phyloP scores from a whole-genome alignment of 2,797 vertebrate species.

The Brachymystax lenok region DNA sequence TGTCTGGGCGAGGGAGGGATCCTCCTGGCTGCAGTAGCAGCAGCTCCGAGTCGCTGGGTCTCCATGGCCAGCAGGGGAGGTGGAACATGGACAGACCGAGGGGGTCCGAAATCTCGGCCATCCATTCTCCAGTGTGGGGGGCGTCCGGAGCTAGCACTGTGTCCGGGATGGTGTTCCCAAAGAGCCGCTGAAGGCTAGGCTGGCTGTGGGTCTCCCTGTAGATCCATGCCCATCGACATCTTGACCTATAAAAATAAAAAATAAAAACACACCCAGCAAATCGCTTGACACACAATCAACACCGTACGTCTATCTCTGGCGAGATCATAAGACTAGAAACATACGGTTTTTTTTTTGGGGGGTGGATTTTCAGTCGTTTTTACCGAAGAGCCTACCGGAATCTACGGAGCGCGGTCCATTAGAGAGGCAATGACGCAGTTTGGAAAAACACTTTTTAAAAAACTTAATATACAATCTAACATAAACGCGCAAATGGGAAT shows the following conservation, averaged over 20 bases:
- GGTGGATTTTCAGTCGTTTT: slow-evolving; percentile 19
- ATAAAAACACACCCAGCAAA: slow-evolving; percentile 33
- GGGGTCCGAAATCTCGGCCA: slow-evolving; percentile 96
- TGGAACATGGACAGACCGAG: slow-evolving; percentile 90
- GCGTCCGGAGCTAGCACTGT: slow-evolving; percentile 72
- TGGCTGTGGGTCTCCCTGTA: slow-evolving; percentile 74
- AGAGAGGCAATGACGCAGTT: slow-evolving; percentile 74
- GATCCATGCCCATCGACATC: slow-evolving; percentile 76
- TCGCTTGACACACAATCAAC: slow-evolving; percentile 38
- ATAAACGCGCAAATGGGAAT: not conserved
- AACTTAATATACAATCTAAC: slow-evolving; percentile 16
- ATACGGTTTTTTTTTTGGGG: slow-evolving; percentile 45
- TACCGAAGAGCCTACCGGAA: not conserved
- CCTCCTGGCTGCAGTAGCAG: slow-evolving; percentile 82
- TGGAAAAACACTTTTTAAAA: slow-evolving; percentile 62
- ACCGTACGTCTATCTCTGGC: not conserved
- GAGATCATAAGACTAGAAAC: slow-evolving; percentile 36
- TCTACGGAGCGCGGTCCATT: slow-evolving; percentile 44
- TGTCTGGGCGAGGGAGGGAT: slow-evolving; percentile 84
- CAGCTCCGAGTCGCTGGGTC: slow-evolving; percentile 86
- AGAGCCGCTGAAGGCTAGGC: slow-evolving; percentile 73
- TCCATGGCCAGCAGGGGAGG: slow-evolving; percentile 92
- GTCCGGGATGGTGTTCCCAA: slow-evolving; percentile 72
- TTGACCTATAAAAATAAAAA: slow-evolving; percentile 70
- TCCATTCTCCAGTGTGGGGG: slow-evolving; percentile 87